Base-by-base conservation (phyloP, 2,797 vertebrate genomes). In the Menidia menidia region DNA sequence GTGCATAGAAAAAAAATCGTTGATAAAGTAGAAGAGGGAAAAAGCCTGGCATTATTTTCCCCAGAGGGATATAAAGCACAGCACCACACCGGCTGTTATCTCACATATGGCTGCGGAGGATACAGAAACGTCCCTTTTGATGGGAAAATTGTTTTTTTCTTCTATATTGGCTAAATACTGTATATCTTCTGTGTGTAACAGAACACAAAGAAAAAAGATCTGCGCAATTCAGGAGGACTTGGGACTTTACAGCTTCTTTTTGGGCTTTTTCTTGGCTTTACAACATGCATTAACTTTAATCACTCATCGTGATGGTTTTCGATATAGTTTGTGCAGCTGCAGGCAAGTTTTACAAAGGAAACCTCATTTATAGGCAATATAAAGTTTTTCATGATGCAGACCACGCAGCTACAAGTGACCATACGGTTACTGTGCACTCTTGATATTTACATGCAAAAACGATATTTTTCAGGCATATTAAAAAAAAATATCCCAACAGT, bases 1-100 rank as follows among this genome's bases (percentile, higher is more conserved):
- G 48, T 61, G 43, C 44, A 14, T 33, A 47, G 60, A 48, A 71
- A 62, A 53, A 68, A 15, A 64, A n/a, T n/a, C n/a, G 12, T 30
- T 0, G 3, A 69, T 39, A 6, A 64, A 58, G 19, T 42, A 64
- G n/a, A 25, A 25, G 25, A 25, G 25, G 25, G 25, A 25, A 25
- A 25, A 25, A 25, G 25, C 25, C 1, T 25, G 25, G 25, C 25
- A 25, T 2, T 1, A 16, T 48, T 48, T 19, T 50, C 48, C 25
- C 25, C 1, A 25, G 25, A 25, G 25, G 25, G 25, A 25, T 25
- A 2, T 25, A 25, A 25, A 25, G 25, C 25, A 1, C 25, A 25
- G 25, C 25, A 25, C 25, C 25, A 25, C 25, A 25, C 25, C 25
- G 25, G 25, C 25, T 25, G 25, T 25, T 25, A 25, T 2, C 2